phyloP scores from a whole-genome alignment of 2,113 vertebrate genomes.

The Pelvicachromis taeniatus region DNA sequence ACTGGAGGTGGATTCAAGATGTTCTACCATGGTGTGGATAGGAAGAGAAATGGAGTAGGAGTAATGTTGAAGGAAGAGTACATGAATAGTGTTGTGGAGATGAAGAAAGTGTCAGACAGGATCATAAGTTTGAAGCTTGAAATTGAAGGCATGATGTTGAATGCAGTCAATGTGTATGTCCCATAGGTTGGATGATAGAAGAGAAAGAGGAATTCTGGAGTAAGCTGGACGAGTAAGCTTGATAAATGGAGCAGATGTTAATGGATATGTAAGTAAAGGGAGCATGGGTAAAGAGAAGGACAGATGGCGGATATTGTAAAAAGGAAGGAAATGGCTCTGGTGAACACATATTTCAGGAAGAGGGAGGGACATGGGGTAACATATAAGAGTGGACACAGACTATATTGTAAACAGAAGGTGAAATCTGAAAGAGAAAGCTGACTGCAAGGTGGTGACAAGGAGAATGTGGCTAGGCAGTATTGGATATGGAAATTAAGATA shows the following conservation, averaged over 20 bases:
- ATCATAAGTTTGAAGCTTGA: background rate
- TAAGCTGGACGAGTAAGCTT: background rate
- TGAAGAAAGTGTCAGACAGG: background rate
- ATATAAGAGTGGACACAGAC: background rate
- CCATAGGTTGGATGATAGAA: background rate
- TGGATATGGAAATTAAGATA: background rate
- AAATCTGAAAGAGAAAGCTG: background rate
- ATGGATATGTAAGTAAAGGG: background rate
- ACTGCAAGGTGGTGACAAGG: background rate
- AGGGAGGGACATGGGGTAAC: background rate
- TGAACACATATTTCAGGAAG: background rate
- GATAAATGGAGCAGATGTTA: background rate
- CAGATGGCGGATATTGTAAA: background rate
- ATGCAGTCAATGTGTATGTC: background rate
- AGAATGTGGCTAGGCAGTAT: background rate
- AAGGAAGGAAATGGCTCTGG: background rate
- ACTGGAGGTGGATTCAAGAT: background rate
- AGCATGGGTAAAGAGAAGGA: background rate
- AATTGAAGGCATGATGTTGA: background rate
- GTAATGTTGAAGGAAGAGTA: background rate
- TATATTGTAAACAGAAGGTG: background rate
- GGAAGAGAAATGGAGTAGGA: background rate
- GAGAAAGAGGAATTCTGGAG: background rate
- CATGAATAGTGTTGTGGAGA: background rate
- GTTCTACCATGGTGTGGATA: background rate